A percentile compares a stretch with the other conserved stretches of the same genome.
phyloP scores from a whole-genome alignment of 2,797 vertebrate species.

The Lepilemur septentrionalis region DNA sequence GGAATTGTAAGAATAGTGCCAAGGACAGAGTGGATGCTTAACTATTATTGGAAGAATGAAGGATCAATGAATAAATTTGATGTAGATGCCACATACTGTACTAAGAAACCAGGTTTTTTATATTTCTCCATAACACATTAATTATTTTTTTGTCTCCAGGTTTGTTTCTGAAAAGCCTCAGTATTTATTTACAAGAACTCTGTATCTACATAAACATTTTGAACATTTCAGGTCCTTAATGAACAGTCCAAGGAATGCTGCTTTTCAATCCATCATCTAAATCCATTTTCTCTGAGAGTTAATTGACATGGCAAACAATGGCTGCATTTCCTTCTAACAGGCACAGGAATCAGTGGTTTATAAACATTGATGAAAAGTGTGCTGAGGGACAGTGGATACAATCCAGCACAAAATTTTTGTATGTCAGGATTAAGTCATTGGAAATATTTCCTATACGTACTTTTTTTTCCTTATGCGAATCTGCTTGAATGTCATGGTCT shows the following conservation, averaged over 20 bases:
- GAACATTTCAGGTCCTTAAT: background rate
- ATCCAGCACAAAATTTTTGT: background rate
- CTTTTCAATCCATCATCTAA: background rate
- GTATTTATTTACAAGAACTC: background rate
- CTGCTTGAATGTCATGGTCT: background rate
- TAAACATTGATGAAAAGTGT: background rate
- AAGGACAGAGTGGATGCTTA: background rate
- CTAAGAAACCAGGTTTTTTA: background rate
- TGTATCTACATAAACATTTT: background rate
- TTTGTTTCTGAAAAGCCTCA: background rate
- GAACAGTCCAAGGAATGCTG: background rate
- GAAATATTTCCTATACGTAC: slow-evolving; percentile 17
- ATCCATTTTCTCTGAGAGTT: slow-evolving; percentile 43
- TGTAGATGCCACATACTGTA: background rate
- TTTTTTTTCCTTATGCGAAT: background rate
- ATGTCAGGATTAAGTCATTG: background rate
- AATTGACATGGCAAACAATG: slow-evolving; percentile 6
- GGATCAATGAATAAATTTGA: background rate
- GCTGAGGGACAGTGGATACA: background rate
- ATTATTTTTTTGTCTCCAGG: background rate
- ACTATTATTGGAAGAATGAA: background rate
- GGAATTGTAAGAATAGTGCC: background rate
- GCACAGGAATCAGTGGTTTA: background rate
- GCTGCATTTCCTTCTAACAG: background rate
- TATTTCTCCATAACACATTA: background rate